Conservation (phyloP, 2,113 vertebrate species). For the Nothocercus nigrocapillus region DNA sequence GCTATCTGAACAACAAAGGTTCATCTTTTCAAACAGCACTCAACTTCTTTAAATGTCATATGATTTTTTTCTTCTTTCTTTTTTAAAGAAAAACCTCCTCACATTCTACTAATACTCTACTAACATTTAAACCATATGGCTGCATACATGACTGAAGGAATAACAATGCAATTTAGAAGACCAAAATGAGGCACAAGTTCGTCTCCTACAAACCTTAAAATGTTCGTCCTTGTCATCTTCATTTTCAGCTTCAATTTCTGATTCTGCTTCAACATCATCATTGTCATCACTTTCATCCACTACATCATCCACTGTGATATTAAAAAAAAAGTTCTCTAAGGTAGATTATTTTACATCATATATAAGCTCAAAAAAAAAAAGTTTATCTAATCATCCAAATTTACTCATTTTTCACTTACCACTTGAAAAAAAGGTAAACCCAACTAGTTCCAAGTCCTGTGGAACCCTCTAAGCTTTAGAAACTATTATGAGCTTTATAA, state of each 20-base stretch:
- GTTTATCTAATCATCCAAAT: background rate
- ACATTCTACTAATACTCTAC: background rate
- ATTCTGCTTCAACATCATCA: conserved; percentile 88
- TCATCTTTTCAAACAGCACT: background rate
- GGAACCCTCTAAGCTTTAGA: background rate
- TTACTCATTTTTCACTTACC: background rate
- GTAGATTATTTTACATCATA: conserved; percentile 48
- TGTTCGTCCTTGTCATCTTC: conserved; percentile 88
- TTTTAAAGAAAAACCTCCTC: background rate
- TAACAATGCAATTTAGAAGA: background rate
- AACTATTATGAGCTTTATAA: background rate
- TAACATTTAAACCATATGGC: background rate
- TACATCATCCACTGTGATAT: conserved; percentile 92
- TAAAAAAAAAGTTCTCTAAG: conserved; percentile 56
- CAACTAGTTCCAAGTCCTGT: background rate
- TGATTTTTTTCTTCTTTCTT: background rate
- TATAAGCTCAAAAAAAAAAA: background rate
- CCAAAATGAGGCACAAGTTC: background rate
- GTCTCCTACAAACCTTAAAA: conserved; percentile 78
- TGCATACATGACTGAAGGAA: background rate
- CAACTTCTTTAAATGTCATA: background rate
- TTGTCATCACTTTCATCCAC: conserved; percentile 97
- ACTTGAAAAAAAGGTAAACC: background rate
- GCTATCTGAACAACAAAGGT: background rate
- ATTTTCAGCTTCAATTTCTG: conserved; percentile 89